phyloP scores from a whole-genome alignment of 2,888 invertebrate genomes.

The Trilocha varians region DNA sequence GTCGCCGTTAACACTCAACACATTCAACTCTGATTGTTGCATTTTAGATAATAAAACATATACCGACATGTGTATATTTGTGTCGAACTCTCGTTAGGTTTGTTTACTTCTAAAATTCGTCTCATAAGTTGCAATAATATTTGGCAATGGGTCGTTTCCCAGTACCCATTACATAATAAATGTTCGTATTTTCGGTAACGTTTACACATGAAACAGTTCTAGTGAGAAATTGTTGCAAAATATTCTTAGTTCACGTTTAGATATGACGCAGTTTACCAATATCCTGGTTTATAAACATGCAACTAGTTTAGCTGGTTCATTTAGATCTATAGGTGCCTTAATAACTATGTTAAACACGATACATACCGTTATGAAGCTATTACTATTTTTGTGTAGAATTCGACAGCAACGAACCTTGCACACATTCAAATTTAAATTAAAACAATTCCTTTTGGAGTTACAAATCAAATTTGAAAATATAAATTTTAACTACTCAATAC shows the following conservation, averaged over 20 bases:
- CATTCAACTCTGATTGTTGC: not conserved
- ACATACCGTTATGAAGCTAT: too few relatives aligned
- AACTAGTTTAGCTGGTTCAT: too few relatives aligned
- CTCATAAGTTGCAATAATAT: not conserved
- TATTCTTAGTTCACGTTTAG: not conserved
- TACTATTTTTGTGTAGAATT: too few relatives aligned
- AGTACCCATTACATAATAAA: not conserved
- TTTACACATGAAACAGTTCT: conserved; percentile 3
- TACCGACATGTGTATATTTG: not conserved
- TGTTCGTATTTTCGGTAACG: conserved; percentile 6
- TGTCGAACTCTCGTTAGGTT: not conserved
- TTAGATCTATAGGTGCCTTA: too few relatives aligned
- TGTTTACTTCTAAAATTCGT: conserved; percentile 1
- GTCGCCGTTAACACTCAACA: too few relatives aligned
- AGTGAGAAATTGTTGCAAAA: not conserved
- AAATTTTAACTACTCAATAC: too few relatives aligned
- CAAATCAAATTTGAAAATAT: too few relatives aligned
- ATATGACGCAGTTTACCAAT: conserved; percentile 1
- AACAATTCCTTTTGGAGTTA: too few relatives aligned
- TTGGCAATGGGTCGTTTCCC: not conserved
- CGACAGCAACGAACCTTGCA: too few relatives aligned
- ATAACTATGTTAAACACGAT: too few relatives aligned
- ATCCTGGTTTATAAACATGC: not conserved
- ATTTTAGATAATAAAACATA: not conserved
- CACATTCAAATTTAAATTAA: too few relatives aligned